phyloP scores from a whole-genome alignment of 1,140 invertebrate species.

The Pogonognathellus flavescens region DNA sequence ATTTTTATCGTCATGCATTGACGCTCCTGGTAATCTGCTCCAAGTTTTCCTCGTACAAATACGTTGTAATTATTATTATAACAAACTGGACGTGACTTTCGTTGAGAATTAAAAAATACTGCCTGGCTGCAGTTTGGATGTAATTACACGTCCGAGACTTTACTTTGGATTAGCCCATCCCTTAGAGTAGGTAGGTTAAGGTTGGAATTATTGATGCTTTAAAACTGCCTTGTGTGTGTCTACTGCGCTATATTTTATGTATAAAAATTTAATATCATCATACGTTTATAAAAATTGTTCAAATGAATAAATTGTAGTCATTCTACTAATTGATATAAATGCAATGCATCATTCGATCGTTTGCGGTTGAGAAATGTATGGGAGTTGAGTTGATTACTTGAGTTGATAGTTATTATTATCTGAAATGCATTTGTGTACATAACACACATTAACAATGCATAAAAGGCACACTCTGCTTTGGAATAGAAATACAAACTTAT shows the following conservation, averaged over 20 bases:
- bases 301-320: constrained; percentile 21
- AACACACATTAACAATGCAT: background rate
- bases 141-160: background rate
- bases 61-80: constrained; percentile 29
- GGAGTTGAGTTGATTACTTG: background rate
- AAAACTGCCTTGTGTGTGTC: background rate
- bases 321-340: constrained; percentile 27
- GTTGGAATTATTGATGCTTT: background rate
- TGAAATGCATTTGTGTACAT: constrained; percentile 1
- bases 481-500: background rate
- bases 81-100: constrained; percentile 12
- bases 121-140: background rate
- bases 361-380: background rate
- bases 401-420: background rate
- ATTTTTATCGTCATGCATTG: constrained; percentile 43
- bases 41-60: constrained; percentile 6
- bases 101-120: background rate
- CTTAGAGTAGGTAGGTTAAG: background rate
- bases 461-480: background rate
- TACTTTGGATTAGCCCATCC: background rate
- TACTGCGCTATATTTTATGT: background rate
- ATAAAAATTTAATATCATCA: background rate
- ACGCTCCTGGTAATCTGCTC: constrained; percentile 22
- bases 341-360: background rate
- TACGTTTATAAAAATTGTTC: background rate